Conservation (phyloP, 2,113 vertebrate species). For the Myotis brandtii region DNA sequence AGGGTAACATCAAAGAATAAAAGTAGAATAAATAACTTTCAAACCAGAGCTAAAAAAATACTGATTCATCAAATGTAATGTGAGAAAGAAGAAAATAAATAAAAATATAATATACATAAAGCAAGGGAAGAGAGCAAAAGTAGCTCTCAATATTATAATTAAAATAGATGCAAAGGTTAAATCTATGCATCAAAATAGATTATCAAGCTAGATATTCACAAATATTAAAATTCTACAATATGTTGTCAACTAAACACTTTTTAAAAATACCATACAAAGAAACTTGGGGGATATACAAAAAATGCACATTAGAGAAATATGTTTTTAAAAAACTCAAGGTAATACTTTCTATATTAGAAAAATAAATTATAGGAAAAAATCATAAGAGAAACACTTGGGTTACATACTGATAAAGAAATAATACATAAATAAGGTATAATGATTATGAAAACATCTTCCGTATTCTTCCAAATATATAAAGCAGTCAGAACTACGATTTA, state of each 20-base stretch:
- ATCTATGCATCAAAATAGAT: background rate
- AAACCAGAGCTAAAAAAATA: background rate
- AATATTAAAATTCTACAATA: background rate
- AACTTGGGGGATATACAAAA: background rate
- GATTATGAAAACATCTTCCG: background rate
- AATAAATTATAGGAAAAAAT: background rate
- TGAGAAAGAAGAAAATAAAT: background rate
- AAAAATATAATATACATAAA: background rate
- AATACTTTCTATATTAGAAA: constrained; percentile 22
- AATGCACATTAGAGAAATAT: background rate
- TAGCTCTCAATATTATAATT: background rate
- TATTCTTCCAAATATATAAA: background rate
- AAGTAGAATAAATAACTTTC: background rate
- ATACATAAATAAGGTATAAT: background rate
- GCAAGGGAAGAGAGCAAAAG: background rate
- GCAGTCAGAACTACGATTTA: background rate
- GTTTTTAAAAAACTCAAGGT: background rate
- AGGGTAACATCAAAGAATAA: background rate
- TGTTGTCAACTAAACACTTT: background rate
- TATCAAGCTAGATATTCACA: background rate
- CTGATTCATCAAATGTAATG: background rate
- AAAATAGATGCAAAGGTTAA: background rate
- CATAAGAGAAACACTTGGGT: background rate
- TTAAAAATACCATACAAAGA: background rate
- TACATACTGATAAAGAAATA: background rate